A percentile compares a stretch with the other conserved stretches of the same genome.
phyloP scores from a whole-genome alignment of 2,113 vertebrate species.

The Apodemus sylvaticus region DNA sequence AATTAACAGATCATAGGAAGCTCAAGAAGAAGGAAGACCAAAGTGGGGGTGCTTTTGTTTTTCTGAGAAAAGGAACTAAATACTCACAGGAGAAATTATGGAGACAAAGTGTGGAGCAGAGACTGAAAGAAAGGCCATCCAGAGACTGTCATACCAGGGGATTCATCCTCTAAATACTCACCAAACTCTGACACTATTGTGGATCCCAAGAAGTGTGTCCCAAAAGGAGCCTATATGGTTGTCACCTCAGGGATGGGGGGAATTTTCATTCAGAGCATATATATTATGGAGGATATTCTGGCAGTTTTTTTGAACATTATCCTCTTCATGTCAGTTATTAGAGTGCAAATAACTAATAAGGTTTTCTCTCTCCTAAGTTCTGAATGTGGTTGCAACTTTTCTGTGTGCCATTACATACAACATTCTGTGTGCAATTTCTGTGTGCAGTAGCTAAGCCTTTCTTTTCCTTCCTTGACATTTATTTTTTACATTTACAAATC shows the following conservation, averaged over 20 bases:
- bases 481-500: background rate
- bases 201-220: too few species aligned
- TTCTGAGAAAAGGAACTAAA: too few species aligned
- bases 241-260: background rate
- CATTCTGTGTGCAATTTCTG: conserved; percentile 36
- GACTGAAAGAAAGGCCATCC: too few species aligned
- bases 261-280: background rate
- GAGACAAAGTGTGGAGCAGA: too few species aligned
- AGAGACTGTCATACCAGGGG: too few species aligned
- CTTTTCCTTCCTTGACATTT: conserved; percentile 34
- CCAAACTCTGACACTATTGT: too few species aligned
- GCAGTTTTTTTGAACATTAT: background rate
- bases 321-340: background rate
- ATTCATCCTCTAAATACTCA: too few species aligned
- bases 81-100: too few species aligned
- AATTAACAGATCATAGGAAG: too few species aligned
- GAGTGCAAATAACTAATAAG: background rate
- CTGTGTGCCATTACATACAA: conserved; percentile 41
- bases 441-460: conserved; percentile 8
- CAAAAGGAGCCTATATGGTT: too few species aligned
- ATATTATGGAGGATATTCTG: background rate
- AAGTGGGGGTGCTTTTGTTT: too few species aligned
- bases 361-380: background rate
- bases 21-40: too few species aligned
- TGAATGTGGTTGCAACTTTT: background rate